Evolutionary conservation across 1,140 invertebrate species (phyloP), one percentile per base, ranked within the genome.

Genomic region (Steinernema khuongi): DNA sequence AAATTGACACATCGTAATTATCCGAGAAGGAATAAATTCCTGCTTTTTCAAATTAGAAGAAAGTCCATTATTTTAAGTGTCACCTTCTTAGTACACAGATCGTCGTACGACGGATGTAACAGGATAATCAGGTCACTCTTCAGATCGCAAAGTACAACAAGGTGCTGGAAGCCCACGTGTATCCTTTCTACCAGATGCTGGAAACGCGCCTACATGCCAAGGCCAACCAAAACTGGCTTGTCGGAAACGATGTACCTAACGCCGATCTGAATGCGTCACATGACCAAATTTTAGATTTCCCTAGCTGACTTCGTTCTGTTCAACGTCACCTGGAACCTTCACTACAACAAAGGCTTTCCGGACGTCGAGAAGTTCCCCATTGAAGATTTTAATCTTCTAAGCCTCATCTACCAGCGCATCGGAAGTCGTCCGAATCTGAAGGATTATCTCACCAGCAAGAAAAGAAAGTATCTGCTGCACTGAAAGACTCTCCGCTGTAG

Each of bases 261-360:
- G 66, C 26, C n/a, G n/a, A 14, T 69, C 30, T 7, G 26, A 4
- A 7, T 69, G 14, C 2, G 4, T 2, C 14, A 11, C 7, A 36
- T 30, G 68, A 17, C 30, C 30, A 14, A 69, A 18, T 69, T 69
- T 14, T 4, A 69, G 68, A 32, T 69, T 19, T 33, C 68, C 14
- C 68, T 69, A 4, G 68, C 68, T 30, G 68, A 69, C 26, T 33
- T 69, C 26, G 7, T 30, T 4, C 31, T 69, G 4, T 69, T 69
- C 68, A 32, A 69, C 19, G 68, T 50, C 14, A 50, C 41, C 26
- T 32, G 41, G 31, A 69, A 33, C 31, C 30, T 69, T 11, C 31
- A 69, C 7, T 28, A 69, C 41, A 69, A 69, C 68, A 69, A 69
- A 50, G 68, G 31, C 7, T 69, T 69, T 60, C 50, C 50, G 7